A percentile compares a stretch with the other conserved stretches of the same genome.
phyloP scores from a whole-genome alignment of 2,113 vertebrate species.

The Dunckerocampus dactyliophorus region DNA sequence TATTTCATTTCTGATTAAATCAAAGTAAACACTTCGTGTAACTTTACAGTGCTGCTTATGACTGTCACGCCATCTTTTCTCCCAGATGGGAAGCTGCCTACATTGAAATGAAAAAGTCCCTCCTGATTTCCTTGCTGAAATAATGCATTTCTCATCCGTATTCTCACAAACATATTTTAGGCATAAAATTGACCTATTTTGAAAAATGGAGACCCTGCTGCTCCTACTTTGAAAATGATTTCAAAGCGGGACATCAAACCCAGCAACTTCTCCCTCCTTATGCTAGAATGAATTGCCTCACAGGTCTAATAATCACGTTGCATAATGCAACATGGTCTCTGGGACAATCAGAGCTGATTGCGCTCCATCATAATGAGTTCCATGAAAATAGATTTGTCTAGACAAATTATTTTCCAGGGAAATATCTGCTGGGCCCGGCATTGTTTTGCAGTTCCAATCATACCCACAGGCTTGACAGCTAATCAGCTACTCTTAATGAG shows the following conservation, averaged over 20 bases:
- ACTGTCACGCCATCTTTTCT: neutral
- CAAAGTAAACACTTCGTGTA: neutral
- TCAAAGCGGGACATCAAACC: neutral
- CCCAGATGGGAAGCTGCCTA: neutral
- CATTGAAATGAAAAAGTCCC: neutral
- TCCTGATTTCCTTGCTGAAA: neutral
- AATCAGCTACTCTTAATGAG: conserved; percentile 42
- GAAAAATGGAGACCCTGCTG: neutral
- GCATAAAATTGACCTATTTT: neutral
- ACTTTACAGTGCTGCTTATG: neutral
- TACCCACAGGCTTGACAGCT: conserved; percentile 44
- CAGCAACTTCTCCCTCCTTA: conserved; percentile 4
- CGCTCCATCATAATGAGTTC: conserved; percentile 54
- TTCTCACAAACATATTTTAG: neutral
- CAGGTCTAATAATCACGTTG: conserved; percentile 41
- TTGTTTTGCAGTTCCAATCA: conserved; percentile 34
- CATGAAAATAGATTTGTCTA: conserved; percentile 56
- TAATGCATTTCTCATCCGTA: neutral
- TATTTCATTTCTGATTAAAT: neutral
- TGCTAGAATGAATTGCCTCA: conserved; percentile 18
- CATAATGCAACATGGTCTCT: conserved; percentile 37
- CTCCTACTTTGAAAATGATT: conserved; percentile 6
- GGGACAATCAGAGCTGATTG: conserved; percentile 47
- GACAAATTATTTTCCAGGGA: conserved; percentile 60
- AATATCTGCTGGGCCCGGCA: conserved; percentile 29